Conservation (phyloP, 1,140 invertebrate genomes). For the Penaeus indicus region DNA sequence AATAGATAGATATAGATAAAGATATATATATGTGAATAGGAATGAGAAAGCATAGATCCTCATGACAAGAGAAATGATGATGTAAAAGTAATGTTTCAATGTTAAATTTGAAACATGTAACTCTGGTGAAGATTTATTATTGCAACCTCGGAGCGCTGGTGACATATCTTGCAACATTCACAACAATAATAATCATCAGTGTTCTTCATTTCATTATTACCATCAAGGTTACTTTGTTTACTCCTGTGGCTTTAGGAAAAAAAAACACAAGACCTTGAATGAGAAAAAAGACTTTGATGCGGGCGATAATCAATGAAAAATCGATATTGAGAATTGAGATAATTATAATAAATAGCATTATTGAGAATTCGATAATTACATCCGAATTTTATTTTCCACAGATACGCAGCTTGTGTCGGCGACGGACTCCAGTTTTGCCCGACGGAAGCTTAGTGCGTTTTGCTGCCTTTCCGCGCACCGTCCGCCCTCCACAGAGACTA, state of each 20-base stretch:
- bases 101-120: too few species aligned
- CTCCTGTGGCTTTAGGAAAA: too few species aligned
- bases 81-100: not conserved
- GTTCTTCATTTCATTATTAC: not conserved
- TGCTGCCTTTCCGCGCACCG: too few species aligned
- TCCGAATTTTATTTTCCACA: not conserved
- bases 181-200: not conserved
- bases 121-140: too few species aligned
- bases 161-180: too few species aligned
- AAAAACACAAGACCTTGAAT: too few species aligned
- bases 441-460: not conserved
- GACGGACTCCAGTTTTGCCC: slow-evolving; percentile 13
- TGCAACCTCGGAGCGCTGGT: too few species aligned
- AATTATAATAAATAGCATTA: not conserved
- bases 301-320: too few species aligned
- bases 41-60: not conserved
- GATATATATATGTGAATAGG: not conserved
- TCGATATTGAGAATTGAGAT: too few species aligned
- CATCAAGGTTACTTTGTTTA: too few species aligned
- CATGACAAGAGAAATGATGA: not conserved
- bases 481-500: not conserved
- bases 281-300: too few species aligned
- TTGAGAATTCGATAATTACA: not conserved
- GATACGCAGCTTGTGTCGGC: slow-evolving; percentile 25
- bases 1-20: not conserved